Evolutionary conservation across 2,797 vertebrate genomes (phyloP).

Genomic region (Echiichthys vipera): DNA sequence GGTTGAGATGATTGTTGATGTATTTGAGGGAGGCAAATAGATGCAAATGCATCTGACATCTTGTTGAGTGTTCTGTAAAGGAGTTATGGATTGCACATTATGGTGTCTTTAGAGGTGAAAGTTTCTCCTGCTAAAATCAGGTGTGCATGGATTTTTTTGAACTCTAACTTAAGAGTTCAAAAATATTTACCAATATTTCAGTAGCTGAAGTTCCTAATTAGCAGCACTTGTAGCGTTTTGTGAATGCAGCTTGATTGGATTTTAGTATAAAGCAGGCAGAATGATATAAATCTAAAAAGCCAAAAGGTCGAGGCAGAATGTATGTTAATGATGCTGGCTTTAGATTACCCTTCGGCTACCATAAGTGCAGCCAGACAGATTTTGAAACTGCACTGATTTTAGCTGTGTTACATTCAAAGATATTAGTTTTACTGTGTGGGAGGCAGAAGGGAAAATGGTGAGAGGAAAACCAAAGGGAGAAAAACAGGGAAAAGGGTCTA

Average conservation of each 20-base stretch:
- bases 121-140: neutral
- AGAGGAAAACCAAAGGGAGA: conserved; percentile 41
- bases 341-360: neutral
- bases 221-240: neutral
- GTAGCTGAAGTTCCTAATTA: neutral
- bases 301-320: neutral
- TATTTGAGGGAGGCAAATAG: conserved; percentile 29
- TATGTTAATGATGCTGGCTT: neutral
- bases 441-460: conserved; percentile 52
- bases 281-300: neutral
- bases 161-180: neutral
- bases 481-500: conserved; percentile 56
- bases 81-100: neutral
- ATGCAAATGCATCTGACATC: conserved; percentile 13
- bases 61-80: conserved; percentile 1
- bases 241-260: neutral
- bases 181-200: neutral
- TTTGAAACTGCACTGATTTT: conserved; percentile 6
- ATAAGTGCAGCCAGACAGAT: neutral
- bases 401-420: conserved; percentile 17
- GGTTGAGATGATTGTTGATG: conserved; percentile 11
- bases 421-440: conserved; percentile 25
- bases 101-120: conserved; percentile 2
- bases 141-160: conserved; percentile 5
- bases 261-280: neutral